Percentiles rank a stretch among this genome's conserved stretches.
Evolutionary conservation across 2,113 vertebrate species (phyloP).

Genomic region (Callospermophilus lateralis): DNA sequence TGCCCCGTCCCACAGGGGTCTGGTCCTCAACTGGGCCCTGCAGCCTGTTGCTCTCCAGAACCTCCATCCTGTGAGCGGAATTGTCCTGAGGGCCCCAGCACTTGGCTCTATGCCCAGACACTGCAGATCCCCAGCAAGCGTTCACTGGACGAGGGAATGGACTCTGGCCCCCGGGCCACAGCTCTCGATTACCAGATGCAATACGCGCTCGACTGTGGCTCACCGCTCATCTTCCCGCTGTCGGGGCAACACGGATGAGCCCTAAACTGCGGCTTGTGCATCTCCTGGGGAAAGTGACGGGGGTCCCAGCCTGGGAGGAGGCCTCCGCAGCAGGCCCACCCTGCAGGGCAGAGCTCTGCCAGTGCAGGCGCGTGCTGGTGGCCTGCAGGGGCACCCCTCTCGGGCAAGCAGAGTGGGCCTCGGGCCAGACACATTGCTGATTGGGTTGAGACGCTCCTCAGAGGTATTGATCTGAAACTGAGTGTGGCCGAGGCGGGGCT

Average conservation of each 20-base stretch:
- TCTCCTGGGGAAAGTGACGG: not conserved
- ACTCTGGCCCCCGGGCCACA: too few species aligned
- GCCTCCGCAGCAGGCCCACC: not conserved
- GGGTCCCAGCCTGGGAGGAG: not conserved
- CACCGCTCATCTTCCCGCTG: not conserved
- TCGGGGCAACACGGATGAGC: not conserved
- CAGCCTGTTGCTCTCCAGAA: not conserved
- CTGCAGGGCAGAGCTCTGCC: not conserved
- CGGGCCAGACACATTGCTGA: not conserved
- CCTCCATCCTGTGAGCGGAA: too few species aligned
- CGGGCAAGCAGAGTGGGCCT: rapidly evolving
- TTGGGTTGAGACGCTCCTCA: not conserved
- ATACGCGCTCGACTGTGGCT: not conserved
- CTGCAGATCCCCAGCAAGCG: not conserved
- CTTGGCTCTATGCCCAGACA: rapidly evolving
- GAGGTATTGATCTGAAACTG: not conserved
- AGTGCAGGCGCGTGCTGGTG: rapidly evolving
- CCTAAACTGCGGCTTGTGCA: not conserved
- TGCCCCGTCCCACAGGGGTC: not conserved
- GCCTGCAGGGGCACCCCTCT: not conserved
- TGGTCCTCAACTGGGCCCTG: not conserved
- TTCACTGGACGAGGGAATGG: not conserved
- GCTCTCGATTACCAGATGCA: not conserved
- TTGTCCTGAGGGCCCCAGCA: rapidly evolving
- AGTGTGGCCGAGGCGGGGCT: not conserved